Evolutionary conservation across 1,140 invertebrate genomes (phyloP).

Genomic region (Caenorhabditis latens): DNA sequence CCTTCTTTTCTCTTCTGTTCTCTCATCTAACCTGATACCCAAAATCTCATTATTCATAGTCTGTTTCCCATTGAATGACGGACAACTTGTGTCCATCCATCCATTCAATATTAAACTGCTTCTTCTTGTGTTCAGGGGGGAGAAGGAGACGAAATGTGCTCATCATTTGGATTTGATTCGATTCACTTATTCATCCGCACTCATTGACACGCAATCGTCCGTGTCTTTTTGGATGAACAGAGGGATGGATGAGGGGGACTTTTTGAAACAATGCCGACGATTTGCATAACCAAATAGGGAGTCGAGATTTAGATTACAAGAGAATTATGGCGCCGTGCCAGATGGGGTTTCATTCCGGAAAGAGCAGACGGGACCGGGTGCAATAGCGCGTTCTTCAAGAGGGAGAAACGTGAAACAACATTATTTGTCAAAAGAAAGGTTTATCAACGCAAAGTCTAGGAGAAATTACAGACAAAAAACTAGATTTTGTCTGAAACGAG

Average conservation of each 20-base stretch:
- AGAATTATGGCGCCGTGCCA: conserved; percentile 12
- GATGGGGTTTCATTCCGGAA: not conserved
- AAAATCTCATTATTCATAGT: conserved; percentile 56
- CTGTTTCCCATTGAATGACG: conserved; percentile 49
- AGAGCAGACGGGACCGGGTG: too few relatives aligned
- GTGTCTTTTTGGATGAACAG: not conserved
- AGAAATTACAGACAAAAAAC: too few relatives aligned
- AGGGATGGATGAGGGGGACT: not conserved
- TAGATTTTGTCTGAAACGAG: too few relatives aligned
- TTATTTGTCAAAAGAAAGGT: too few relatives aligned
- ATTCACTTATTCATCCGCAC: conserved; percentile 44
- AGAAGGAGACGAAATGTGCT: not conserved
- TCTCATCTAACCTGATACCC: conserved; percentile 52
- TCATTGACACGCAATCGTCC: conserved; percentile 43
- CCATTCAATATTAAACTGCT: conserved; percentile 55
- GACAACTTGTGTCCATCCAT: conserved; percentile 52
- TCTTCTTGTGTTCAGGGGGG: not conserved
- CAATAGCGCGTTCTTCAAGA: too few relatives aligned
- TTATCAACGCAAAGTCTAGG: too few relatives aligned
- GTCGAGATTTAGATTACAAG: not conserved
- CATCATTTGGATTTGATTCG: conserved; percentile 51
- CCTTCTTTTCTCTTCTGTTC: not conserved
- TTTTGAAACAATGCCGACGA: conserved; percentile 22
- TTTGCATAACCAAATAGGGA: conserved; percentile 22
- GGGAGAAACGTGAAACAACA: too few relatives aligned